Evolutionary conservation across 2,797 vertebrate genomes (phyloP).

Genomic region (Gastrophryne carolinensis): DNA sequence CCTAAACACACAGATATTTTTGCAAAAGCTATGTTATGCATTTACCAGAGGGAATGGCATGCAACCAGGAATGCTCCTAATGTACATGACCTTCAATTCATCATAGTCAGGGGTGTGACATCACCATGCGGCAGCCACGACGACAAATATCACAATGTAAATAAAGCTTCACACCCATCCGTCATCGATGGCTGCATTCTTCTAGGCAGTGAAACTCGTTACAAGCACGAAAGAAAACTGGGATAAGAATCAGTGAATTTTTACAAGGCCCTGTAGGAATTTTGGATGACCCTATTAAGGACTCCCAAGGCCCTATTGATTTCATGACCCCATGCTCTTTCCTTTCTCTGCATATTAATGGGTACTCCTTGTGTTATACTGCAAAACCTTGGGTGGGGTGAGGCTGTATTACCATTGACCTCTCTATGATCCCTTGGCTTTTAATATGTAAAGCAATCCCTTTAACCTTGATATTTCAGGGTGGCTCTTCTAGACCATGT

Average conservation of each 20-base stretch:
- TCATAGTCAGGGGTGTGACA: not conserved
- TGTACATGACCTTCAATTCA: not conserved
- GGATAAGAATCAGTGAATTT: constrained; percentile 16
- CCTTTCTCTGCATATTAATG: constrained; percentile 62
- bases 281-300: constrained; percentile 28
- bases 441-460: constrained; percentile 56
- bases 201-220: constrained; percentile 3
- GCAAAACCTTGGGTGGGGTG: constrained; percentile 44
- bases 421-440: constrained; percentile 57
- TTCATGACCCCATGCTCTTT: constrained; percentile 60
- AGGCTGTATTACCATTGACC: constrained; percentile 59
- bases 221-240: not conserved
- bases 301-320: constrained; percentile 47
- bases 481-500: too few species aligned
- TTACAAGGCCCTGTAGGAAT: constrained; percentile 52
- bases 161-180: not conserved
- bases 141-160: too few species aligned
- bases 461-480: constrained; percentile 55
- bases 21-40: too few species aligned
- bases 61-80: too few species aligned
- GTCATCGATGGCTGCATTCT: not conserved
- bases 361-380: constrained; percentile 58
- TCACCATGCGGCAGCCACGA: too few species aligned
- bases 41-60: too few species aligned
- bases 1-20: too few species aligned